A percentile compares a stretch with the other conserved stretches of the same genome.
Conservation (phyloP, 2,797 vertebrate species). For the Gallinago solitaria region DNA sequence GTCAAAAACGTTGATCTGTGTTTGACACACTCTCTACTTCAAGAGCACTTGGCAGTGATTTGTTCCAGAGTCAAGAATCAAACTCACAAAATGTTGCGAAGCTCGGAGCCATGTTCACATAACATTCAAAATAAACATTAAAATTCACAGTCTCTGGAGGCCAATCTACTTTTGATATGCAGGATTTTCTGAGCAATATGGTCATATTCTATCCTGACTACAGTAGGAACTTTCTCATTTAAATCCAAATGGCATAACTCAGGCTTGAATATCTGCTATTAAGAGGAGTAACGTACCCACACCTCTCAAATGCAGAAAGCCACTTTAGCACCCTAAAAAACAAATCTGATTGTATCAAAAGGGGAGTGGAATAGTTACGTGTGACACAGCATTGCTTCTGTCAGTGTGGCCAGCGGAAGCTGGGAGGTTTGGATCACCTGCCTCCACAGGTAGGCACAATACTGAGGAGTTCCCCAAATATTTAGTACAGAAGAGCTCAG, state of each 20-base stretch:
- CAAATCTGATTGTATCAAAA: background rate
- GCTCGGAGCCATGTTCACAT: conserved; percentile 32
- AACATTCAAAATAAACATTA: conserved; percentile 50
- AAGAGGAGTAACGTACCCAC: background rate
- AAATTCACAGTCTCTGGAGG: conserved; percentile 40
- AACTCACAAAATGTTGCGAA: background rate
- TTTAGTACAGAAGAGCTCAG: background rate
- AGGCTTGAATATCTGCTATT: background rate
- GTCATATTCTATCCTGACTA: background rate
- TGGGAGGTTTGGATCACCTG: background rate
- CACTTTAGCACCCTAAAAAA: background rate
- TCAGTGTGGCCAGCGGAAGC: background rate
- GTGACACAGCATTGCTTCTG: background rate
- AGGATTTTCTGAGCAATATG: background rate
- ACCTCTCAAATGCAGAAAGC: background rate
- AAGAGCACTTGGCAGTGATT: conserved; percentile 61
- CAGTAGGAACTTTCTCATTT: background rate
- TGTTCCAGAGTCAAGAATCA: conserved; percentile 59
- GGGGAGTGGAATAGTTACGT: background rate
- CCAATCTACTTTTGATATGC: background rate
- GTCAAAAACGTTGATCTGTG: conserved; percentile 58
- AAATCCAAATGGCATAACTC: background rate
- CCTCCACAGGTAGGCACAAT: background rate
- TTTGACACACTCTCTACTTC: conserved; percentile 50
- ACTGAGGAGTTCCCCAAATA: background rate